Evolutionary conservation across 2,888 invertebrate genomes (phyloP).

Genomic region (Agrochola circellaris): DNA sequence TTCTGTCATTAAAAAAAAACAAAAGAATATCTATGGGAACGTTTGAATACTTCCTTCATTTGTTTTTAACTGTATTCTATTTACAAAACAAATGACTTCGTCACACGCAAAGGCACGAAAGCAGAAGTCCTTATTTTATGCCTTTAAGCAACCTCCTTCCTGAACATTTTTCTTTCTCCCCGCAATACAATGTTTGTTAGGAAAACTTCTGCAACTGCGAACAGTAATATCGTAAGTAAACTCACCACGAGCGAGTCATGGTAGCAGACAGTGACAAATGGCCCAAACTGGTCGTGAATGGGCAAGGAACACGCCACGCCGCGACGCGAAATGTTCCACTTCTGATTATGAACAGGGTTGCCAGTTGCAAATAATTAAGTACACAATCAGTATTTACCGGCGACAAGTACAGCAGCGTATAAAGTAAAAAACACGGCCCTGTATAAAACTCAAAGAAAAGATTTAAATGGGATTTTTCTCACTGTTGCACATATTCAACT

Average conservation of each 20-base stretch:
- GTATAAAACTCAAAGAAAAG: not conserved
- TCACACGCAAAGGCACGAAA: constrained; percentile 38
- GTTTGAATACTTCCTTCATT: constrained; percentile 37
- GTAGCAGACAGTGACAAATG: constrained; percentile 60
- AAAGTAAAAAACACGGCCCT: too few relatives aligned
- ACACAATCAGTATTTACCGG: not conserved
- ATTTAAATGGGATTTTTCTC: not conserved
- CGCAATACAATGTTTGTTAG: constrained; percentile 25
- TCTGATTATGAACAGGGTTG: constrained; percentile 59
- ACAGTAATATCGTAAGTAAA: constrained; percentile 55
- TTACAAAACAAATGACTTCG: constrained; percentile 12
- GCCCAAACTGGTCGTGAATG: constrained; percentile 50
- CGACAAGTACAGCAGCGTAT: not conserved
- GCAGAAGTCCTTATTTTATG: constrained; percentile 21
- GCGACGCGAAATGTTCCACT: constrained; percentile 54
- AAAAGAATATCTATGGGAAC: constrained; percentile 34
- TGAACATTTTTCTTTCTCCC: constrained; percentile 21
- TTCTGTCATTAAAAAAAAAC: constrained; percentile 16
- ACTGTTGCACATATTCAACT: constrained; percentile 3
- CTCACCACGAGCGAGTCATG: constrained; percentile 40
- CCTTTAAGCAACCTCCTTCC: constrained; percentile 16
- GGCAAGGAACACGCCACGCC: constrained; percentile 50
- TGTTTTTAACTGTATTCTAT: constrained; percentile 13
- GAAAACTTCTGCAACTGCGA: constrained; percentile 46
- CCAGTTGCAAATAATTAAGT: constrained; percentile 32